Evolutionary conservation across 2,797 vertebrate genomes (phyloP).

Genomic region (Molossus alvarezi): DNA sequence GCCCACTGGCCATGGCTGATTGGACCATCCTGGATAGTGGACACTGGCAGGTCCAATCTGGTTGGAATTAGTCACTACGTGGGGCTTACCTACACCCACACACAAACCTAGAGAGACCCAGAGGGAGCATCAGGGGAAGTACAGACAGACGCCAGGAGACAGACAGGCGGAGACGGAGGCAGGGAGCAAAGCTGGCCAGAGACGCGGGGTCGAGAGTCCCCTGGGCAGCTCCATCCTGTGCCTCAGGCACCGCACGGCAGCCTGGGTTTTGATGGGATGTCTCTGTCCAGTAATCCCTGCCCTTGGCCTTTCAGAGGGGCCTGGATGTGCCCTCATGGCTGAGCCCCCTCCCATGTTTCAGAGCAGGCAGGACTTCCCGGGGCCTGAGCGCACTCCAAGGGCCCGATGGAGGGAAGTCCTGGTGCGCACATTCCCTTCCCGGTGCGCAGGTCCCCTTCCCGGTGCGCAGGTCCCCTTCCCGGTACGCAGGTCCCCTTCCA

Average conservation of each 20-base stretch:
- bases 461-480: too few species aligned
- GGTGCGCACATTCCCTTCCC: too few species aligned
- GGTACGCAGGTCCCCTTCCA: too few species aligned
- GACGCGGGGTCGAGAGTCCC: accelerated
- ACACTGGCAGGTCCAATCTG: accelerated
- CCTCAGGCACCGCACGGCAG: accelerated
- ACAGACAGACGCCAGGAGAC: accelerated
- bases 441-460: too few species aligned
- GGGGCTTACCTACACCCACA: accelerated
- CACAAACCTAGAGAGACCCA: accelerated
- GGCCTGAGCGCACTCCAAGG: accelerated
- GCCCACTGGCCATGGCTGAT: accelerated
- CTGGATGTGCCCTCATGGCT: accelerated
- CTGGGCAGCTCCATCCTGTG: not conserved
- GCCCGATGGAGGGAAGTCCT: accelerated
- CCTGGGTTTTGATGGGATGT: not conserved
- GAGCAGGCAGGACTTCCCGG: not conserved
- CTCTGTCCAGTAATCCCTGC: too few species aligned
- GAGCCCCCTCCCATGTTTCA: not conserved
- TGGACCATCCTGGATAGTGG: not conserved
- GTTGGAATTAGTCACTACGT: too few species aligned
- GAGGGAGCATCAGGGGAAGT: accelerated
- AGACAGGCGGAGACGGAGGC: not conserved
- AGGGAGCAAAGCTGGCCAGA: accelerated
- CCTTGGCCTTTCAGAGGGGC: not conserved